Evolutionary conservation across 2,888 invertebrate genomes (phyloP).

Genomic region (Ochropleura leucogaster): DNA sequence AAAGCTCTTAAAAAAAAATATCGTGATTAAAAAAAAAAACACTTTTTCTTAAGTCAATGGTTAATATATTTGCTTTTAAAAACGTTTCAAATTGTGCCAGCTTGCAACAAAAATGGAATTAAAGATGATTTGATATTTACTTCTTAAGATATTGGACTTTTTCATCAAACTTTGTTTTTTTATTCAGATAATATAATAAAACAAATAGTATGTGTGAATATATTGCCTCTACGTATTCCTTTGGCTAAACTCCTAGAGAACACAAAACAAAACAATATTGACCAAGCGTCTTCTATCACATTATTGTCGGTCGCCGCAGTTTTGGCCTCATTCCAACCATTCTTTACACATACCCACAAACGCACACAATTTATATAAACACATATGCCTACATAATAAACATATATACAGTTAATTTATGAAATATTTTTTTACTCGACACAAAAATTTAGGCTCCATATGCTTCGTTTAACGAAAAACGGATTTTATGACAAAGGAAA

Average conservation of each 20-base stretch:
- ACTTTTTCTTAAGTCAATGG: no score
- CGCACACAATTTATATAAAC: conserved; percentile 14
- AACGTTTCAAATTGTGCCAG: no score
- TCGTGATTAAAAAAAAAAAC: no score
- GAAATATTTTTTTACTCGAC: conserved; percentile 42
- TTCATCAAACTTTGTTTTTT: no score
- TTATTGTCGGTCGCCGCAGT: neutral
- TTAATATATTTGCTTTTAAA: no score
- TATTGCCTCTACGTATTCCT: neutral
- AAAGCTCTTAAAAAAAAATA: no score
- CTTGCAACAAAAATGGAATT: no score
- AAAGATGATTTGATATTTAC: no score
- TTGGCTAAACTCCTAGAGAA: neutral
- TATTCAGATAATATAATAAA: no score
- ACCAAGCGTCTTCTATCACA: conserved; percentile 11
- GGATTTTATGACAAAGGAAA: conserved; percentile 34
- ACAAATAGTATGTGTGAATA: neutral
- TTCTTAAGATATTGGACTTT: no score
- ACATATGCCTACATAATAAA: conserved; percentile 7
- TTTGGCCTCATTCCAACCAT: conserved; percentile 40
- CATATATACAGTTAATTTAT: conserved; percentile 45
- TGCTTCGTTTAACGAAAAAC: conserved; percentile 36
- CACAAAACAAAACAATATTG: conserved; percentile 8
- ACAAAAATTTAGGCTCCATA: conserved; percentile 33
- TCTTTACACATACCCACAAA: conserved; percentile 2